Base-by-base conservation (phyloP, 2,113 vertebrate species). In the Nettapus auritus region DNA sequence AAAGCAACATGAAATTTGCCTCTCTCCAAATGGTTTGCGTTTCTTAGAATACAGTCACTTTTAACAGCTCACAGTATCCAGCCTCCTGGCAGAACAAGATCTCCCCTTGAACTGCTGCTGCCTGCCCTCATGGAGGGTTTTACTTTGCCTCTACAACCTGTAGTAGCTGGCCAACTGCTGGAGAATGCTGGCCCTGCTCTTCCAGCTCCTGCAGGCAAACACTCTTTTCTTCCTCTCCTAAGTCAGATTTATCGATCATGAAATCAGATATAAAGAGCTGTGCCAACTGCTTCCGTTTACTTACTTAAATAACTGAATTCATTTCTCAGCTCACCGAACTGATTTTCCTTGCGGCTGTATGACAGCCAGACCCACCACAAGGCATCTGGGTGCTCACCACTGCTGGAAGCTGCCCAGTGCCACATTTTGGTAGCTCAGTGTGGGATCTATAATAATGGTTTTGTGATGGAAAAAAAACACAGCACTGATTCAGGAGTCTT, bases 351-450 rank as follows among this genome's bases (percentile, higher is more conserved):
- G 9, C 11, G 38, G 18, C 34, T 20, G 12, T 28, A 29, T 6
- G 11, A 73, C 28, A 89, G 11, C 19, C 21, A 76, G 16, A 83
- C 52, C 19, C 22, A 73, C 7, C 42, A 60, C 50, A 91, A 73
- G 40, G 86, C 31, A 89, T 18, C 33, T 38, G 36, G 68, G 26
- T 64, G 22, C 63, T 38, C 38, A 11, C 22, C 8, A 8, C 25
- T 77, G 59, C 50, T 33, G 34, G 21, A 34, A 91, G 53, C 33
- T 38, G 34, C 48, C 40, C 31, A 68, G 31, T 68, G 8, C 48
- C 86, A 33, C 31, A 34, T 73, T 92, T 69, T 60, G 28, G 86
- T 22, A 3, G 3, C 36, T 46, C 28, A 15, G n/a, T 0, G 0
- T 8, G 34, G 11, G 13, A 91, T 13, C 68, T 81, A 33, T 10